Evolutionary conservation across 23 tunicate genomes (phyloP).

Genomic region (Styela plicata): DNA sequence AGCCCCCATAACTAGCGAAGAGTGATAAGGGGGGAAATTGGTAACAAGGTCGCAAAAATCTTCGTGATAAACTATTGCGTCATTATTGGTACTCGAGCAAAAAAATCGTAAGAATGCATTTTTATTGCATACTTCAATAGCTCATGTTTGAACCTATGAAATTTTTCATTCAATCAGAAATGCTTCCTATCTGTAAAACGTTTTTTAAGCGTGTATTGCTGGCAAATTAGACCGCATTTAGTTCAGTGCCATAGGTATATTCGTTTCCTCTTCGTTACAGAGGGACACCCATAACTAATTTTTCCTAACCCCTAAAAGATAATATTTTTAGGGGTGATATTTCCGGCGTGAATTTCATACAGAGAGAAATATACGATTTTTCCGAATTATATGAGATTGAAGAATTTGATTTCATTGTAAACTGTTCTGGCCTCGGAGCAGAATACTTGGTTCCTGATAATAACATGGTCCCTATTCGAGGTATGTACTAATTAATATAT

Average conservation of each 20-base stretch:
- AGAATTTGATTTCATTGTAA: slow-evolving; percentile 23
- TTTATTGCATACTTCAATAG: no score
- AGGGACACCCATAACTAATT: no score
- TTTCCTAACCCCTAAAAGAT: no score
- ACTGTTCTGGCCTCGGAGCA: slow-evolving; percentile 33
- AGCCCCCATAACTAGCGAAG: no score
- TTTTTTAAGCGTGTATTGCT: no score
- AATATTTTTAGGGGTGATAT: not conserved
- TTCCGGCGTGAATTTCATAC: not conserved
- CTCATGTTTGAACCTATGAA: no score
- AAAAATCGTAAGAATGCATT: no score
- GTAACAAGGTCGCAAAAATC: not conserved
- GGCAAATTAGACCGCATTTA: not conserved
- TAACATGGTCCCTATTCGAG: slow-evolving; percentile 22
- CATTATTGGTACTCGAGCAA: not conserved
- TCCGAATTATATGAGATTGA: not conserved
- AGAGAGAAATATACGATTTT: not conserved
- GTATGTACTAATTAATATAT: not conserved
- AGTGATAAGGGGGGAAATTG: not conserved
- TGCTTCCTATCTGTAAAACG: no score
- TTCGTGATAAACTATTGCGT: not conserved
- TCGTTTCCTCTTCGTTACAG: not conserved
- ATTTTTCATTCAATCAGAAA: no score
- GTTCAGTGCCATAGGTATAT: not conserved
- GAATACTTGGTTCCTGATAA: slow-evolving; percentile 8